phyloP scores from a whole-genome alignment of 2,888 invertebrate species.

The Scaptodrosophila latifasciaeformis region DNA sequence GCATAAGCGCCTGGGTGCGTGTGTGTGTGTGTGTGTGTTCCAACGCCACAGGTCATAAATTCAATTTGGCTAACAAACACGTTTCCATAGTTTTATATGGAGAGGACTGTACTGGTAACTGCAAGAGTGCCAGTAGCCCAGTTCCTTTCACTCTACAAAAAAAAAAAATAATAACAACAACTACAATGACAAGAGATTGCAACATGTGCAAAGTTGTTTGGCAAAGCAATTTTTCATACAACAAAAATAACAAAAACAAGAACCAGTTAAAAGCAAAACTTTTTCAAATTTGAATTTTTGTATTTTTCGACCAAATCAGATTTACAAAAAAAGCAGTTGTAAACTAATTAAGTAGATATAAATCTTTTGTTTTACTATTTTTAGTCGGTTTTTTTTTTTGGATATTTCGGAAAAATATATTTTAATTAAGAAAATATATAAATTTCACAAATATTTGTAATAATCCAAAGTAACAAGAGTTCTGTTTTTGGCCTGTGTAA shows the following conservation, averaged over 20 bases:
- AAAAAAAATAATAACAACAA: slow-evolving; percentile 1
- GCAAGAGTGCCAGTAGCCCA: slow-evolving; percentile 9
- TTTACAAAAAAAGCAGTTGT: slow-evolving; percentile 22
- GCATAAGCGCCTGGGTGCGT: no score
- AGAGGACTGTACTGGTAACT: slow-evolving; percentile 3
- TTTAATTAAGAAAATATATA: slow-evolving; percentile 1
- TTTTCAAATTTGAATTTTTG: background rate
- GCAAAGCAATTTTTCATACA: slow-evolving; percentile 32
- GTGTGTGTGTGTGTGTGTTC: slow-evolving; percentile 16
- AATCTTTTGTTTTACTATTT: slow-evolving; percentile 33
- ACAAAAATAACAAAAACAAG: slow-evolving; percentile 1
- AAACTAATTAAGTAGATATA: slow-evolving; percentile 65
- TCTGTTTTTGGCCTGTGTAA: no score
- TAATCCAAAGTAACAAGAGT: no score
- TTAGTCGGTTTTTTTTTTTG: background rate
- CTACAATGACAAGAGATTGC: slow-evolving; percentile 6
- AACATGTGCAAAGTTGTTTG: slow-evolving; percentile 43
- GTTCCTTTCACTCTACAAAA: slow-evolving; percentile 1
- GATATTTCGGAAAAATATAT: background rate
- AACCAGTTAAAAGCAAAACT: background rate
- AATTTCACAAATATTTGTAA: no score
- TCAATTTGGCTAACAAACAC: slow-evolving; percentile 64
- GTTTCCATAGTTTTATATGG: slow-evolving; percentile 18
- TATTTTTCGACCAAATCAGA: slow-evolving; percentile 18
- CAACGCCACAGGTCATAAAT: slow-evolving; percentile 67